Base-by-base conservation (phyloP, 2,797 vertebrate species). In the Lycodopsis pacificus region DNA sequence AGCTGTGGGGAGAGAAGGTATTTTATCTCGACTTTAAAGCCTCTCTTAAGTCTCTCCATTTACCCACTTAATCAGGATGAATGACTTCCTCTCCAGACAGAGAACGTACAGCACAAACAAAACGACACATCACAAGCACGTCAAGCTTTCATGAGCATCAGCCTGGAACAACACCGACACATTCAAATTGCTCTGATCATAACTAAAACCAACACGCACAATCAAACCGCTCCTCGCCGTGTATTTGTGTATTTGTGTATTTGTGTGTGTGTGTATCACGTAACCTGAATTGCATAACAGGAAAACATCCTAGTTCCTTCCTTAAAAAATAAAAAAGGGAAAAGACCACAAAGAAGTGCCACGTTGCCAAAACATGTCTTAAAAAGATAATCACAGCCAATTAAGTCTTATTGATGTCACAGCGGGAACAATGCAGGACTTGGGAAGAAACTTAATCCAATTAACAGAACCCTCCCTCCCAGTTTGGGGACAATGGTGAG, bases 361-460 rank as follows among this genome's bases (percentile, higher is more conserved):
- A 40, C 3, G 22, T 85, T 79, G 85, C 84, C 81, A 89, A 91
- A 82, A 73, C 66, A 74, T 30, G 67, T 85, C 76, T 86, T 72
- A 82, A 88, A 77, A 64, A 89, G 90, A 12, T 2, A 27, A 91
- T 86, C 87, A 80, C 84, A 73, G 80, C 75, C 84, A 92, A 92
- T 93, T 91, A 91, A 81, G 85, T 82, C 73, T 87, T 90, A 87
- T 81, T 90, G 83, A 80, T 79, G 68, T 68, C 77, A 79, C 73
- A 87, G 71, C 5, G 27, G 27, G 54, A 10, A 9, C 12, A 25
- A 71, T 48, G 71, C 13, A 27, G 83, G 68, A 86, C 86, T 54
- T 54, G 53, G 12, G 22, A 91, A 80, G 70, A 84, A 61, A n/a
- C 27, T 79, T 91, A 91, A 94, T 93, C 92, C 93, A 91, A 91